phyloP scores from a whole-genome alignment of 2,888 invertebrate species.

The Lampropteryx suffumata region DNA sequence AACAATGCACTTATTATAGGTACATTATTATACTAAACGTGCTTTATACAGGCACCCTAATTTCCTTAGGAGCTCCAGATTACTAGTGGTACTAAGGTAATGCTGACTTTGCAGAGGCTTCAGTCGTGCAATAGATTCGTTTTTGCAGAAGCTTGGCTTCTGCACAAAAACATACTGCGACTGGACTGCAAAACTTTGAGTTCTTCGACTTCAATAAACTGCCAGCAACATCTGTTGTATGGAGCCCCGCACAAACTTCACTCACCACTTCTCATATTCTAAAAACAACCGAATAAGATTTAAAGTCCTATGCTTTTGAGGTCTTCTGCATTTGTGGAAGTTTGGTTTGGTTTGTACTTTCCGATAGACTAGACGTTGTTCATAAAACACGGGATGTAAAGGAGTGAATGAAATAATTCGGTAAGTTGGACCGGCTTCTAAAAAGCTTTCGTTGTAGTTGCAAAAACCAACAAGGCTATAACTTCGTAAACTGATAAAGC shows the following conservation, averaged over 20 bases:
- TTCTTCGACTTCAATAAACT: slow-evolving; percentile 63
- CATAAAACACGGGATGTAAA: slow-evolving; percentile 61
- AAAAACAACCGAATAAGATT: slow-evolving; percentile 33
- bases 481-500: not conserved
- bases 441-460: slow-evolving; percentile 25
- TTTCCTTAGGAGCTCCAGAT: too few species aligned
- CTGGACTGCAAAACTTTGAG: slow-evolving; percentile 59
- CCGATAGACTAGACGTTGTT: slow-evolving; percentile 59
- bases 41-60: too few species aligned
- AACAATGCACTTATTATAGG: too few species aligned
- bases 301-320: slow-evolving; percentile 23
- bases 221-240: slow-evolving; percentile 75
- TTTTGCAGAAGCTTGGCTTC: not conserved
- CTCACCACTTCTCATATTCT: slow-evolving; percentile 21
- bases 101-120: too few species aligned
- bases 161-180: slow-evolving; percentile 3
- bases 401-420: slow-evolving; percentile 31
- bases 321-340: slow-evolving; percentile 31
- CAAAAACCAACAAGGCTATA: not conserved
- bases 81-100: too few species aligned
- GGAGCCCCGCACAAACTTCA: slow-evolving; percentile 53
- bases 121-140: too few species aligned
- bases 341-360: slow-evolving; percentile 64
- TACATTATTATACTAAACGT: too few species aligned
- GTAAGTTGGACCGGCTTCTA: slow-evolving; percentile 29